A percentile compares a stretch with the other conserved stretches of the same genome.
Evolutionary conservation across 92 coral and sea anemone genomes (phyloP).

Genomic region (Montipora capitata): DNA sequence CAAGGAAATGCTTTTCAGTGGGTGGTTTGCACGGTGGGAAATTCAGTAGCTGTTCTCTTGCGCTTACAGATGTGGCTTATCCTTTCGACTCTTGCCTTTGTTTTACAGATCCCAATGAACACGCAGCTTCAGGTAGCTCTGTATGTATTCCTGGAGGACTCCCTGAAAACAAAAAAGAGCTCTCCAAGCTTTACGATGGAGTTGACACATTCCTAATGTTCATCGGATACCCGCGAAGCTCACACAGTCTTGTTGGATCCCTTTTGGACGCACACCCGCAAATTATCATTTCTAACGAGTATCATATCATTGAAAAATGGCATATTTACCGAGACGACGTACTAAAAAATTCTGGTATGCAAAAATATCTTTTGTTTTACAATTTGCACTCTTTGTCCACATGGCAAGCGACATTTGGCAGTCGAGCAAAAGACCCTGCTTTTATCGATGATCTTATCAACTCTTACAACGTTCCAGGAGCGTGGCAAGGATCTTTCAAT

Average conservation of each 20-base stretch:
- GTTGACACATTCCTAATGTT: slow-evolving; percentile 65
- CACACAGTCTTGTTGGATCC: slow-evolving; percentile 67
- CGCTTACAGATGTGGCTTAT: no score
- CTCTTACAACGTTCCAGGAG: slow-evolving; percentile 61
- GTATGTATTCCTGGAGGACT: slow-evolving; percentile 49
- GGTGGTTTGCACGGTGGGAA: no score
- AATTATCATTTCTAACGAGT: slow-evolving; percentile 58
- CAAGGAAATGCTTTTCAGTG: no score
- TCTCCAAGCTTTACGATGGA: slow-evolving; percentile 34
- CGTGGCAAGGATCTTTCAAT: slow-evolving; percentile 57
- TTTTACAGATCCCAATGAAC: no score
- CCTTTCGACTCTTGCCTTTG: no score
- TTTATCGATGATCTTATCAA: slow-evolving; percentile 46
- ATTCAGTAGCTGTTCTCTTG: no score
- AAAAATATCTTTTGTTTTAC: slow-evolving; percentile 52
- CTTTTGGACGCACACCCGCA: slow-evolving; percentile 66
- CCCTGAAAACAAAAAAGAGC: slow-evolving; percentile 24
- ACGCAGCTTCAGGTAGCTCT: not conserved
- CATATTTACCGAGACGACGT: slow-evolving; percentile 4
- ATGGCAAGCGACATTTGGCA: slow-evolving; percentile 64
- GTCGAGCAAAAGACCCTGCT: slow-evolving; percentile 40
- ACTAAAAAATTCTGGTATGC: slow-evolving; percentile 29
- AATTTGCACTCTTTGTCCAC: slow-evolving; percentile 50
- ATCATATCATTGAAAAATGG: slow-evolving; percentile 53
- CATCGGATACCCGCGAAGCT: slow-evolving; percentile 65